phyloP scores from a whole-genome alignment of 2,797 vertebrate species.

The Acanthurus leucopareius region DNA sequence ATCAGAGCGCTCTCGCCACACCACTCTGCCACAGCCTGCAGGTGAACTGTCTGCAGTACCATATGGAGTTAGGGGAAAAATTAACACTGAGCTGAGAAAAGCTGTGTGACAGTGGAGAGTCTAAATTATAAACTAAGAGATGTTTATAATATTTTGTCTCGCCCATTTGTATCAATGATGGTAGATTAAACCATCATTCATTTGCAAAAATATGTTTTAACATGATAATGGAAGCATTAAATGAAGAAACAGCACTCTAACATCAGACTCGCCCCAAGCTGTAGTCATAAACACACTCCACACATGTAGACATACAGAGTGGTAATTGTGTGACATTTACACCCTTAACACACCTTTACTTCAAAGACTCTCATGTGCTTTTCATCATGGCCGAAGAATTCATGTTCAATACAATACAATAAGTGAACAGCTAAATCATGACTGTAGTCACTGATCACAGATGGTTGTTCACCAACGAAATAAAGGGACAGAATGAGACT shows the following conservation, averaged over 20 bases:
- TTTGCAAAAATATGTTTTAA: conserved; percentile 92
- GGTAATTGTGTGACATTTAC: conserved; percentile 23
- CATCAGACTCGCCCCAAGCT: conserved; percentile 89
- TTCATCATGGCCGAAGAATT: conserved; percentile 12
- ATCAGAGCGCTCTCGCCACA: conserved; percentile 73
- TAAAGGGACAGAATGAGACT: background rate
- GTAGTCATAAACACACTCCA: conserved; percentile 30
- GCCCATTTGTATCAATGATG: conserved; percentile 1
- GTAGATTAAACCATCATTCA: conserved; percentile 78
- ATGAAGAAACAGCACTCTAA: conserved; percentile 89
- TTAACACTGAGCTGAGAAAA: conserved; percentile 96
- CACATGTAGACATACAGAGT: conserved; percentile 9
- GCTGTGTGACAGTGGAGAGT: conserved; percentile 87
- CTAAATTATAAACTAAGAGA: conserved; percentile 42
- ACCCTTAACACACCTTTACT: conserved; percentile 4
- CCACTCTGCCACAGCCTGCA: conserved; percentile 95
- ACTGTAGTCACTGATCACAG: conserved; percentile 3
- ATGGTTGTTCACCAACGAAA: background rate
- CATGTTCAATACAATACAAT: conserved; percentile 11
- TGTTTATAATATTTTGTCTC: conserved; percentile 42
- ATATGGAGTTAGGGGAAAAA: conserved; percentile 98
- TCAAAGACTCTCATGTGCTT: conserved; percentile 3
- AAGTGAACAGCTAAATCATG: background rate
- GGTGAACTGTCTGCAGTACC: conserved; percentile 99
- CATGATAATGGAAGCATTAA: conserved; percentile 92